phyloP scores from a whole-genome alignment of 2,113 vertebrate genomes.

The Proteles cristata region DNA sequence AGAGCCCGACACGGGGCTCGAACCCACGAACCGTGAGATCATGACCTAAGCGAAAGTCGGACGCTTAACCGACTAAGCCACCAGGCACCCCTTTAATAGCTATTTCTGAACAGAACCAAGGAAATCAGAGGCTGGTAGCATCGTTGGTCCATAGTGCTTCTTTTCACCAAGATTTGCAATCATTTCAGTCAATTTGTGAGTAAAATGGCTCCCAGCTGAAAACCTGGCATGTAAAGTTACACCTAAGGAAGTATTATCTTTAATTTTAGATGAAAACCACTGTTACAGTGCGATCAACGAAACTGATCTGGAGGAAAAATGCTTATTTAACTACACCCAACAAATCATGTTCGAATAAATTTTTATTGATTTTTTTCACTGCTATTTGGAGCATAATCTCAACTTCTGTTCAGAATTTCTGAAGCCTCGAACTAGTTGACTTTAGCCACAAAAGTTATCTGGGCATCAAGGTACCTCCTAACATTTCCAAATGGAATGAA shows the following conservation, averaged over 20 bases:
- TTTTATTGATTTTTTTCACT: not conserved
- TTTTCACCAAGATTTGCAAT: slow-evolving; percentile 26
- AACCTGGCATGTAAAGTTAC: slow-evolving; percentile 12
- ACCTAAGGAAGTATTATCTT: not conserved
- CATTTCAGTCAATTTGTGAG: slow-evolving; percentile 28
- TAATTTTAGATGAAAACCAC: not conserved
- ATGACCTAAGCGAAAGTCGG: no score
- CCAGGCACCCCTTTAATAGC: no score
- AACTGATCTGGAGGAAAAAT: not conserved
- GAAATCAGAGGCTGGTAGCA: not conserved
- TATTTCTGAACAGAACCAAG: slow-evolving; percentile 28
- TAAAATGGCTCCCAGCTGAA: slow-evolving; percentile 4
- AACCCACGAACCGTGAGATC: no score
- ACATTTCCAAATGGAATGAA: not conserved
- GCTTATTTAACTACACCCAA: slow-evolving; percentile 10
- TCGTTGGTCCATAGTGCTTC: not conserved
- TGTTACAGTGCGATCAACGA: not conserved
- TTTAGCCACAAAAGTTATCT: slow-evolving; percentile 14
- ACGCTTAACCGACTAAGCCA: no score
- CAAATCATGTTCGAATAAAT: not conserved
- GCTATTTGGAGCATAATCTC: not conserved
- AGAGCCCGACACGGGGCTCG: no score
- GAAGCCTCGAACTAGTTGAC: not conserved
- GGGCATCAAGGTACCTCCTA: not conserved
- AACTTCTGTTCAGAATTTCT: not conserved